Evolutionary conservation across 2,888 invertebrate species (phyloP).

Genomic region (Sminthurides aquaticus): DNA sequence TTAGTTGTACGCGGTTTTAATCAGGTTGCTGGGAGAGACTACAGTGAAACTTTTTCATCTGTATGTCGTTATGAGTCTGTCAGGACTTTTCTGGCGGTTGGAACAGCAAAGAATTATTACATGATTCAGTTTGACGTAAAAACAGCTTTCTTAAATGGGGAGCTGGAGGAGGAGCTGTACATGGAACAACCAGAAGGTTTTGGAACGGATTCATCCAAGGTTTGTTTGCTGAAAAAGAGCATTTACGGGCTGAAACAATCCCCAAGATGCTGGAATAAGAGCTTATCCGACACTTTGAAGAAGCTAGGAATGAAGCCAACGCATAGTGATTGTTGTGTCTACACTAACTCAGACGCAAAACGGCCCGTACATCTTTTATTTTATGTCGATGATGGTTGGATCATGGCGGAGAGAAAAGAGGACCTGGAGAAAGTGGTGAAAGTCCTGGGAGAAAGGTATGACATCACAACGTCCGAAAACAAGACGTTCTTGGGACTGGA

Average conservation of each 20-base stretch:
- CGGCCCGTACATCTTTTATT: background rate
- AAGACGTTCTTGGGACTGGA: conserved; percentile 6
- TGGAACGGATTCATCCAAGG: too few species aligned
- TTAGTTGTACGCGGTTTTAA: conserved; percentile 19
- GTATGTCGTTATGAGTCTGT: conserved; percentile 26
- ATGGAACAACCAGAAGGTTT: conserved; percentile 34
- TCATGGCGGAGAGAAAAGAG: background rate
- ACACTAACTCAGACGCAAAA: background rate
- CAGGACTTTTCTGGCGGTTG: conserved; percentile 18
- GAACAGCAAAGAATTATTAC: conserved; percentile 8
- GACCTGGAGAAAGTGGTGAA: background rate
- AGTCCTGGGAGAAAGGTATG: background rate
- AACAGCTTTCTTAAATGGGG: conserved; percentile 27
- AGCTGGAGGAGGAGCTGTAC: conserved; percentile 25
- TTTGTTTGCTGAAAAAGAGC: conserved; percentile 28
- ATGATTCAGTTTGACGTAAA: conserved; percentile 22
- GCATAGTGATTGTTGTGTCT: conserved; percentile 33
- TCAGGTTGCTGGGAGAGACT: conserved; percentile 24
- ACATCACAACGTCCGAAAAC: background rate
- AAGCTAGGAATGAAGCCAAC: conserved; percentile 16
- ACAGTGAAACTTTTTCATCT: conserved; percentile 24
- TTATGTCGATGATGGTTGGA: conserved; percentile 7
- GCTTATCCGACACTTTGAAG: conserved; percentile 20
- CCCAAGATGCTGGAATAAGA: conserved; percentile 33
- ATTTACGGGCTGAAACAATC: too few species aligned